Conservation (phyloP, 2,797 vertebrate species). For the Paratrypauchen microcephalus region DNA sequence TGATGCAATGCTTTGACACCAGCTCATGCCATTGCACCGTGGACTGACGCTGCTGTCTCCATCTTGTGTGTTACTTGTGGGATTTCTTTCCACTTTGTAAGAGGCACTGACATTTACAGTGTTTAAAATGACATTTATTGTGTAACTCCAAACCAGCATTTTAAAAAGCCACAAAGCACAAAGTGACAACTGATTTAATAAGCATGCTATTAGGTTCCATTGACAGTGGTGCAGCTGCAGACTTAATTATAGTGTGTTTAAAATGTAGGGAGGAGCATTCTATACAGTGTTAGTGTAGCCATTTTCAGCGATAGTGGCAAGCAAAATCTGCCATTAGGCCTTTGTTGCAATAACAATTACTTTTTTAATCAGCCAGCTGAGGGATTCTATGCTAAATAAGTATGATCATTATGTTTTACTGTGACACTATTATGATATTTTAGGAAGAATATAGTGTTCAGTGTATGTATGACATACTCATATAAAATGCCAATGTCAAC, state of each 20-base stretch:
- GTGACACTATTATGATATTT: not conserved
- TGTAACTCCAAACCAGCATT: conserved; percentile 17
- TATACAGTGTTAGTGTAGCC: not conserved
- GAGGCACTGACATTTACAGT: conserved; percentile 29
- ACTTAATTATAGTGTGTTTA: conserved; percentile 11
- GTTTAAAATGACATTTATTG: conserved; percentile 26
- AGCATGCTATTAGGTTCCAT: conserved; percentile 16
- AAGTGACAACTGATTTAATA: conserved; percentile 23
- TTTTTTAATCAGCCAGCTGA: not conserved
- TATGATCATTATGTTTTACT: not conserved
- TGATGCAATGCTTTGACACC: conserved; percentile 29
- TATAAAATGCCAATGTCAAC: not conserved
- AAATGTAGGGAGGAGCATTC: not conserved
- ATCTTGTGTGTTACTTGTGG: conserved; percentile 16
- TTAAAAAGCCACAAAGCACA: conserved; percentile 21
- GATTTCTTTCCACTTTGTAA: conserved; percentile 27
- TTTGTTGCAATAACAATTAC: not conserved
- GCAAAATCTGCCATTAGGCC: conserved; percentile 5
- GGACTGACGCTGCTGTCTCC: conserved; percentile 21
- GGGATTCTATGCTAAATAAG: not conserved
- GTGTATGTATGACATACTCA: not conserved
- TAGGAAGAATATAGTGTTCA: not conserved
- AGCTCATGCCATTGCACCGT: conserved; percentile 35
- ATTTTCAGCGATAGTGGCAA: conserved; percentile 12
- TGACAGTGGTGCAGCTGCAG: not conserved